Evolutionary conservation across 2,888 invertebrate species (phyloP).

Genomic region (Pemphredon lugubris): DNA sequence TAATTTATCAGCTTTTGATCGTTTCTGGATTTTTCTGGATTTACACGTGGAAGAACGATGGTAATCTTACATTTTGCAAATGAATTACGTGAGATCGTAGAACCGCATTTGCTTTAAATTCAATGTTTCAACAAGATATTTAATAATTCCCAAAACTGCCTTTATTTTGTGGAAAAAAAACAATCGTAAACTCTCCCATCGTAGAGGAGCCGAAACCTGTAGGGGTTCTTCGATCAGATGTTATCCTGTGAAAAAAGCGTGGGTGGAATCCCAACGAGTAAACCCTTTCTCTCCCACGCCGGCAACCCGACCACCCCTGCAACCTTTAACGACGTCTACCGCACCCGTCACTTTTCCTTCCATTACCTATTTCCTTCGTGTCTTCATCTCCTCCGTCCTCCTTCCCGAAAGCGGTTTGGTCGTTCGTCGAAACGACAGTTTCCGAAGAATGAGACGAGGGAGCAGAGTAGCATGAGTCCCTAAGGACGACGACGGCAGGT

Average conservation of each 20-base stretch:
- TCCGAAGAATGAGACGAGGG: slow-evolving; percentile 73
- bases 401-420: slow-evolving; percentile 59
- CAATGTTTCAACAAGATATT: no score
- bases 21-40: no score
- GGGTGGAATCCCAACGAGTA: slow-evolving; percentile 79
- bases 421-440: slow-evolving; percentile 72
- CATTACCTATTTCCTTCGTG: slow-evolving; percentile 17
- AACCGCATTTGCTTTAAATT: no score
- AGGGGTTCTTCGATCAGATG: slow-evolving; percentile 69
- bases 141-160: no score
- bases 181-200: no score
- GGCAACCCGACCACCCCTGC: slow-evolving; percentile 13
- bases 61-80: no score
- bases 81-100: no score
- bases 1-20: no score
- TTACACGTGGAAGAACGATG: no score
- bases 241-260: slow-evolving; percentile 80
- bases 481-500: slow-evolving; percentile 40
- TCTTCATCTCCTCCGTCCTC: slow-evolving; percentile 52
- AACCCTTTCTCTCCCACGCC: slow-evolving; percentile 75
- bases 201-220: slow-evolving; percentile 41
- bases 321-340: neutral
- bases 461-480: slow-evolving; percentile 74
- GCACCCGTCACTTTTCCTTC: slow-evolving; percentile 16
- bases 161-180: no score